Evolutionary conservation across 2,113 vertebrate genomes (phyloP).

Genomic region (Ramphastos sulfuratus): DNA sequence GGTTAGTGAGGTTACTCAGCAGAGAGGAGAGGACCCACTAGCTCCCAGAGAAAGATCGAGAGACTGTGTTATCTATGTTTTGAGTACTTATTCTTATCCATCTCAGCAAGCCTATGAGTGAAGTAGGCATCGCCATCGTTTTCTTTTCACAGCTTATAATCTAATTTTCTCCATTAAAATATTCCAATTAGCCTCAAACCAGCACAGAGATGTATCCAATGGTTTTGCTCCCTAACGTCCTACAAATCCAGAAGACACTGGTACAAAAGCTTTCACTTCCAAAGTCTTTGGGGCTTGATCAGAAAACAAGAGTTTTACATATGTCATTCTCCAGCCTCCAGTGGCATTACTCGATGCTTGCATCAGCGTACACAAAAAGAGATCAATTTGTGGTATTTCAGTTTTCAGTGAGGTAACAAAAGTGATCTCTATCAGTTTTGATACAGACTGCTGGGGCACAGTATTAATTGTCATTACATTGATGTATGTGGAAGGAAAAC

Average conservation of each 20-base stretch:
- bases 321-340: not conserved
- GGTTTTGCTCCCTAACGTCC: not conserved
- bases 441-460: not conserved
- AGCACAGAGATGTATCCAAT: not conserved
- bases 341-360: not conserved
- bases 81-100: too few relatives aligned
- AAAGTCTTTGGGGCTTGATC: not conserved
- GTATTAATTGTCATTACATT: not conserved
- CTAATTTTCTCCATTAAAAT: too few relatives aligned
- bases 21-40: too few relatives aligned
- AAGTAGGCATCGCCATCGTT: too few relatives aligned
- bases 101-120: too few relatives aligned
- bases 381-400: not conserved
- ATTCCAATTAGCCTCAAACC: too few relatives aligned
- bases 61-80: too few relatives aligned
- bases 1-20: too few relatives aligned
- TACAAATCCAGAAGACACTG: not conserved
- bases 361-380: not conserved
- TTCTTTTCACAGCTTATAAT: too few relatives aligned
- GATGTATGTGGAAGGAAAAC: not conserved
- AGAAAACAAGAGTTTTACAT: conserved; percentile 1
- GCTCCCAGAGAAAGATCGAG: too few relatives aligned
- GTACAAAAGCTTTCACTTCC: not conserved
- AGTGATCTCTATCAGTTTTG: conserved; percentile 12
- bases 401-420: not conserved